phyloP scores from a whole-genome alignment of 2,888 invertebrate species.

The Caenorhabditis angaria region DNA sequence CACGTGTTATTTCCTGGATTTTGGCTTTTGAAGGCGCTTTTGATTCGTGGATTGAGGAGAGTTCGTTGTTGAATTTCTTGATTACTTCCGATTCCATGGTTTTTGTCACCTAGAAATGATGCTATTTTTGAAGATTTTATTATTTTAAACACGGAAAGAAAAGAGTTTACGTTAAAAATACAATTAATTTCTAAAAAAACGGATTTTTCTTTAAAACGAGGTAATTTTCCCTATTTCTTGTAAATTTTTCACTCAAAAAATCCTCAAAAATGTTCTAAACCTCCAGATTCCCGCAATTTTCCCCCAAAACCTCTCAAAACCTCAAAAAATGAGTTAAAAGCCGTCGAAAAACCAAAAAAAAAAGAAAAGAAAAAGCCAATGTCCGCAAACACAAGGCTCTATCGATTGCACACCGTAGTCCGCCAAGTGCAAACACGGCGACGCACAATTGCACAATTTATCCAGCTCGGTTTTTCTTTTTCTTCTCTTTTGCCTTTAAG shows the following conservation, averaged over 20 bases:
- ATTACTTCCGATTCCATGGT: conserved; percentile 58
- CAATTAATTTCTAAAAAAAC: too few relatives aligned
- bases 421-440: not conserved
- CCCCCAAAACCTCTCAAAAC: too few relatives aligned
- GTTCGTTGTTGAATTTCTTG: conserved; percentile 72
- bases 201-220: too few relatives aligned
- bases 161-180: too few relatives aligned
- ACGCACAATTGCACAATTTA: not conserved
- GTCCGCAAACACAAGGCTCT: not conserved
- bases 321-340: too few relatives aligned
- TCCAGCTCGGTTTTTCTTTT: not conserved
- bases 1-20: conserved; percentile 95
- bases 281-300: too few relatives aligned
- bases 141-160: too few relatives aligned
- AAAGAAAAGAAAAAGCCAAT: not conserved
- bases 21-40: conserved; percentile 98
- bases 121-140: too few relatives aligned
- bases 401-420: conserved; percentile 2
- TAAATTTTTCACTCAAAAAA: too few relatives aligned
- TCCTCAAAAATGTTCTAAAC: too few relatives aligned
- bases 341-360: not conserved
- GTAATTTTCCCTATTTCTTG: too few relatives aligned
- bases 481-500: not conserved
- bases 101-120: too few relatives aligned
- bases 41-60: conserved; percentile 92